A percentile compares a stretch with the other conserved stretches of the same genome.
Conservation (phyloP, 1,140 invertebrate genomes). For the Lanistes nyassanus region DNA sequence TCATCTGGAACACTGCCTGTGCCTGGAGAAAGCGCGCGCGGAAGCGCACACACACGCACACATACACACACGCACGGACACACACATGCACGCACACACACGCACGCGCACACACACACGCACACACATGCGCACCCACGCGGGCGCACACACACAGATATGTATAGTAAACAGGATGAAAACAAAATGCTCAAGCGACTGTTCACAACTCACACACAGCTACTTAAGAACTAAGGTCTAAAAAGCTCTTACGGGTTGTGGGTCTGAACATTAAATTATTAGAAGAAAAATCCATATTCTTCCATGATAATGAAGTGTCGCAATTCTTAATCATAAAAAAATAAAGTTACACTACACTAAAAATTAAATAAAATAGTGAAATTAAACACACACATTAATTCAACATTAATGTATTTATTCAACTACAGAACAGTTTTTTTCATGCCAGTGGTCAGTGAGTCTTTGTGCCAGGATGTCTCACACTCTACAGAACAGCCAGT, state of each 20-base stretch:
- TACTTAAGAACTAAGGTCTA: neutral
- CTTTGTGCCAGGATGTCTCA: too few species aligned
- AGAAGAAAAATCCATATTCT: neutral
- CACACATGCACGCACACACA: conserved; percentile 14
- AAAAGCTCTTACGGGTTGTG: neutral
- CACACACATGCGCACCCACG: neutral
- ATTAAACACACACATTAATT: too few species aligned
- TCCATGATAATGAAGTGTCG: neutral
- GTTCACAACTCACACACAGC: neutral
- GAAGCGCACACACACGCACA: conserved; percentile 8
- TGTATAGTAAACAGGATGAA: neutral
- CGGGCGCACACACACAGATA: conserved; percentile 3
- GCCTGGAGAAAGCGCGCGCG: neutral
- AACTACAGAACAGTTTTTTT: too few species aligned
- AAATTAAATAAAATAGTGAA: too few species aligned
- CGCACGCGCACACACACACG: conserved; percentile 5
- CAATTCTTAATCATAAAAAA: too few species aligned
- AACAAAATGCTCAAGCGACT: neutral
- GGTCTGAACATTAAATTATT: neutral
- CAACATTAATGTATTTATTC: too few species aligned
- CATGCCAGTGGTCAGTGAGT: too few species aligned
- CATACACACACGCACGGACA: conserved; percentile 12
- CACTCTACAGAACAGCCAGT: too few species aligned
- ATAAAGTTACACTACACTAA: too few species aligned
- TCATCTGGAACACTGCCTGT: neutral